Evolutionary conservation across 2,888 invertebrate genomes (phyloP), one percentile per base, ranked within the genome.

Genomic region (Lysandra bellargus): DNA sequence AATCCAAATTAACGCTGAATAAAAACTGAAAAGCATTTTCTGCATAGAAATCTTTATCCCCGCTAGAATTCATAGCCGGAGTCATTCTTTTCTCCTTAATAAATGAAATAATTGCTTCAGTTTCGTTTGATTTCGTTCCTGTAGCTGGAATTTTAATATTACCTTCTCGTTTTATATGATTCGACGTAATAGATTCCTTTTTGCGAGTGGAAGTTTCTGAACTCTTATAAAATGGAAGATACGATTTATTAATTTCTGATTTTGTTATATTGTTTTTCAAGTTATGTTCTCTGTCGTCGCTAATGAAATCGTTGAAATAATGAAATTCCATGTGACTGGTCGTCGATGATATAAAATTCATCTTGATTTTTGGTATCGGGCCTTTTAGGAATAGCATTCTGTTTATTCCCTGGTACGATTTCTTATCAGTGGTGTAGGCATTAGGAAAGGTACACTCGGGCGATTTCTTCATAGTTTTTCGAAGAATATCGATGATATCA

Each of bases 271-370:
- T 69, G 14, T 17, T 33, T 33, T 37, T 69, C 4, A 37, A 14
- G 4, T 37, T 69, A 0, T 33, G 9, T 69, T 69, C 33, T 4
- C 14, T 14, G 33, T 12, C 0, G 33, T 14, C 14, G 14, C 14
- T 14, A 69, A 69, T 33, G 69, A 72, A 3, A 78, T 91, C 88
- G 81, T 92, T 90, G 80, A 90, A 86, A 84, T 93, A 93, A 84
- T 92, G 90, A 85, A 93, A 93, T 84, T 93, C 93, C 78, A 93
- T 92, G 76, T 85, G 90, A 85, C 92, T 92, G 3, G 89, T 85
- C 17, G 91, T 92, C 4, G 87, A 83, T 6, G 85, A 57, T 53
- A 53, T 57, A 14, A 44, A n/a, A 44, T 74, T 74, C 40, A 74
- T 76, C 14, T 53, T 53, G 3, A 53, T 23, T 53, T 33, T 53